These are phyloP conservation scores for Xiphophorus couchianus DNA, from an alignment of 2,113 vertebrate species.

Conservation along the genomic window DNA sequence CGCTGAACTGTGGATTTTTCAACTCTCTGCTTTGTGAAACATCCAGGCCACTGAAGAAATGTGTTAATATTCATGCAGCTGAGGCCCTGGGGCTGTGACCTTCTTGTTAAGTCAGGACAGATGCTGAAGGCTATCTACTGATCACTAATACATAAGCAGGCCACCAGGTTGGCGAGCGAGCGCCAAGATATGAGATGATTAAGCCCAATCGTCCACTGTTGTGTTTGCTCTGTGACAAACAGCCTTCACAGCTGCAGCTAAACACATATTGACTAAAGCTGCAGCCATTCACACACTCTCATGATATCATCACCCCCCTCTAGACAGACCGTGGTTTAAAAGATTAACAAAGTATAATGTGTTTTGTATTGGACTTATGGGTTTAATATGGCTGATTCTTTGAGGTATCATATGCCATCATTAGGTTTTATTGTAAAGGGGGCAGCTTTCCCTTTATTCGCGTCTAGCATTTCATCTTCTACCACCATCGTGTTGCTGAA, in stretches of 20 bases:
- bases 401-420: conserved; percentile 26
- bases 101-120: conserved; percentile 60
- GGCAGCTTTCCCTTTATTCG: conserved; percentile 31
- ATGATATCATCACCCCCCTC: conserved; percentile 1
- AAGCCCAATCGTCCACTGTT: conserved; percentile 24
- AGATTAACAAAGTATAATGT: conserved; percentile 33
- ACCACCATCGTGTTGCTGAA: conserved; percentile 56
- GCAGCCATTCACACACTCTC: conserved; percentile 44
- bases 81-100: conserved; percentile 41
- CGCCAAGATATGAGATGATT: conserved; percentile 18
- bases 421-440: conserved; percentile 48
- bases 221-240: conserved; percentile 37
- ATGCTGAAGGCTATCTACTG: conserved; percentile 49
- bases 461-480: conserved; percentile 54
- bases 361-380: conserved; percentile 31
- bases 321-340: conserved; percentile 4
- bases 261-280: conserved; percentile 63
- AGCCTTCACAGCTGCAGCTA: conserved; percentile 30
- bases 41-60: conserved; percentile 1
- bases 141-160: conserved; percentile 63
- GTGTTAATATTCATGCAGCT: conserved; percentile 54
- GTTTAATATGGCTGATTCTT: conserved; percentile 38
- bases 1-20: conserved; percentile 30
- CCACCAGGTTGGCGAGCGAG: conserved; percentile 26
- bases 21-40: conserved; percentile 32